Base-by-base conservation (phyloP, 2,797 vertebrate species). In the Vireo griseus region DNA sequence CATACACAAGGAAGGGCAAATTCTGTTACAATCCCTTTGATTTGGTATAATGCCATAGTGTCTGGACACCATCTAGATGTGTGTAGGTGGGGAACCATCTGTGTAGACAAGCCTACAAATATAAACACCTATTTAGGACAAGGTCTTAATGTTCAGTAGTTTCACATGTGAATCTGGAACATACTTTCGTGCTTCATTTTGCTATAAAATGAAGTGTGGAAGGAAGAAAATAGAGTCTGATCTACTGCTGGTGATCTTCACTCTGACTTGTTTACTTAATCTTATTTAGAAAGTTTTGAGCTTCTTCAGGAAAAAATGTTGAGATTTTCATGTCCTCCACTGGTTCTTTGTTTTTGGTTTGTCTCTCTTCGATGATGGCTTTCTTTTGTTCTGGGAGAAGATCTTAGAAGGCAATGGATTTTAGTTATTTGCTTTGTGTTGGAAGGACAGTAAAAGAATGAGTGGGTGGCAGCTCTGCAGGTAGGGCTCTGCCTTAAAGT, bases 111-210 rank as follows among this genome's bases (percentile, higher is more conserved):
- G 47, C 57, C 78, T 91, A 59, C 86, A 91, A 87, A 91, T 86
- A 69, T 39, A 85, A 96, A 93, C 85, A 93, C 71, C 90, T 95
- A 55, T 62, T 95, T 66, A 81, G 83, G 88, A 84, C 71, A 90
- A 86, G 71, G 93, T 90, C 80, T 84, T 68, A 57, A 42, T 45
- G 66, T 93, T 78, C n/a, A 69, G 29, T 76, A 50, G 47, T 68
- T 92, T 88, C 54, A 73, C 8, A 37, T 81, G 73, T 73, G 71
- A 87, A 33, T 78, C 59, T 69, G 73, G n/a, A 89, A 72, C 69
- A 55, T 68, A 50, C 39, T 92, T 92, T 51, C 40, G 63, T 91
- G 24, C 67, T 82, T 97, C 68, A 21, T 92, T 91, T 93, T 86
- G 65, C 62, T 80, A 13, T 75, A 61, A 95, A 92, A 52, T 80